Evolutionary conservation across 2,888 invertebrate genomes (phyloP).

Genomic region (Eupsilia transversa): DNA sequence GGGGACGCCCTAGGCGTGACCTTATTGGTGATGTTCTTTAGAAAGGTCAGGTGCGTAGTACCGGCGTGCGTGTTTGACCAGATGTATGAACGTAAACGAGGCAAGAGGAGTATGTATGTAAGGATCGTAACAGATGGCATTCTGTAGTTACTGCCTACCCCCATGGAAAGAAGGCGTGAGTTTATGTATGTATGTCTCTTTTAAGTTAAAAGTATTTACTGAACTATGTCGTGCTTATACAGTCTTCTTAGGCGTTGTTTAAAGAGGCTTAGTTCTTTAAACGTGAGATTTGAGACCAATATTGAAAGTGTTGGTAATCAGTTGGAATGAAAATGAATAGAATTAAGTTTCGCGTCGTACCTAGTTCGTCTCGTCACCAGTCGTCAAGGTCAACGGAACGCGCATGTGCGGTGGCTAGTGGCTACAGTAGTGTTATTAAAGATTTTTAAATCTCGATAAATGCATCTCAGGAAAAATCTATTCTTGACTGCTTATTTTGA

Average conservation of each 20-base stretch:
- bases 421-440: conserved; percentile 71
- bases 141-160: not conserved
- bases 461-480: conserved; percentile 67
- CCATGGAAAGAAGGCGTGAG: not conserved
- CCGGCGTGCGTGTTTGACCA: not conserved
- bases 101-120: not conserved
- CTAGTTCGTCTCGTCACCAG: conserved; percentile 75
- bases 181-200: not conserved
- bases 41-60: not conserved
- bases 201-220: not conserved
- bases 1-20: not conserved
- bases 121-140: not conserved
- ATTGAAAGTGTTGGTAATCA: conserved; percentile 22
- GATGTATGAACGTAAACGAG: not conserved
- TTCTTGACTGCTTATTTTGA: not conserved
- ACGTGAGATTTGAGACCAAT: conserved; percentile 19
- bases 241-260: too few species aligned
- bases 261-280: too few species aligned
- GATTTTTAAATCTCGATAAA: conserved; percentile 70
- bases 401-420: conserved; percentile 84
- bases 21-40: not conserved
- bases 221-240: not conserved
- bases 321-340: conserved; percentile 25
- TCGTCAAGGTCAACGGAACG: conserved; percentile 83
- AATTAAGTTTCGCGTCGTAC: conserved; percentile 39